These are phyloP conservation scores for Acomys russatus DNA, from an alignment of 2,797 vertebrate species.

Conservation along the genomic window DNA sequence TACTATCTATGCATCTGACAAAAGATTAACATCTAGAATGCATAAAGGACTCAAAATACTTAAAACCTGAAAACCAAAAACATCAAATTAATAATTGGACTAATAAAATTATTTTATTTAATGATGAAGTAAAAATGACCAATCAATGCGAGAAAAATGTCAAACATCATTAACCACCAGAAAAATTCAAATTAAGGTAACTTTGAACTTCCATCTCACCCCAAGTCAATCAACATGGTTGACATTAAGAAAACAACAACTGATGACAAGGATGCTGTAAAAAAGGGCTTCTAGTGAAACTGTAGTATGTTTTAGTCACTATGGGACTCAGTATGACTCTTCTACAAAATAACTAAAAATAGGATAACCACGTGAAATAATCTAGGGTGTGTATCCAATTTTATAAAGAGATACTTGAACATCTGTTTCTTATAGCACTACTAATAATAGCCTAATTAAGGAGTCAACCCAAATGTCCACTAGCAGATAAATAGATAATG, in stretches of 20 bases:
- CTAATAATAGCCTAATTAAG: not conserved
- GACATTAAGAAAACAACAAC: not conserved
- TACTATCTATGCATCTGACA: not conserved
- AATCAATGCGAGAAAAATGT: not conserved
- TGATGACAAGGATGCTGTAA: not conserved
- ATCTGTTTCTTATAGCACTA: not conserved
- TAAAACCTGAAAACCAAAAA: not conserved
- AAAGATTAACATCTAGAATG: not conserved
- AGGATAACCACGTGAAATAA: not conserved
- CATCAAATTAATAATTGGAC: not conserved
- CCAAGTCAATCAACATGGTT: not conserved
- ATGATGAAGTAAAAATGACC: not conserved
- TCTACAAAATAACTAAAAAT: not conserved
- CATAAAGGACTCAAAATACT: not conserved
- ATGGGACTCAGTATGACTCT: not conserved
- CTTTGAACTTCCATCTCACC: not conserved
- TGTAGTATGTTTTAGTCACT: not conserved
- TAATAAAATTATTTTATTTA: not conserved
- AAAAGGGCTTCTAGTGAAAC: not conserved
- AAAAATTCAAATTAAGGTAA: not conserved
- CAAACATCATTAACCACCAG: not conserved
- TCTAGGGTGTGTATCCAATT: not conserved
- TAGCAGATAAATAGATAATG: not conserved
- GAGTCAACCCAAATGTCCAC: not conserved
- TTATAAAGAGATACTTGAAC: not conserved